phyloP scores from a whole-genome alignment of 2,888 invertebrate genomes.

The Harpalus rufipes region DNA sequence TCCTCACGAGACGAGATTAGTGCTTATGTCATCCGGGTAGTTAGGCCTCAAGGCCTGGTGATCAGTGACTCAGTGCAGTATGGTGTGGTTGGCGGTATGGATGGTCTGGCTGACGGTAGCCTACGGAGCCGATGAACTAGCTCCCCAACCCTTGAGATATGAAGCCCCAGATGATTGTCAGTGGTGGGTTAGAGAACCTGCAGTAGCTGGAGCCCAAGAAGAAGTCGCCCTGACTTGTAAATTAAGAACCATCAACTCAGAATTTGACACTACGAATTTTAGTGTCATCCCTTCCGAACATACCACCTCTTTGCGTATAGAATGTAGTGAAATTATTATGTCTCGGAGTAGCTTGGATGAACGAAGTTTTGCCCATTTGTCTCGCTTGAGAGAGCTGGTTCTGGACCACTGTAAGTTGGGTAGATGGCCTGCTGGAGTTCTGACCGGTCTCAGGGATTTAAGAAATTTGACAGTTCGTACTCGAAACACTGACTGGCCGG shows the following conservation, averaged over 20 bases:
- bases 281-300: slow-evolving; percentile 91
- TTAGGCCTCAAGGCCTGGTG: slow-evolving; percentile 10
- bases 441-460: slow-evolving; percentile 89
- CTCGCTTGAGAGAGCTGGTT: slow-evolving; percentile 88
- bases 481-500: slow-evolving; percentile 91
- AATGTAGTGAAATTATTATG: slow-evolving; percentile 89
- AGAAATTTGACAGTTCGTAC: slow-evolving; percentile 91
- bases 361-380: slow-evolving; percentile 88
- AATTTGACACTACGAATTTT: slow-evolving; percentile 92
- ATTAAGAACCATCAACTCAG: slow-evolving; percentile 91
- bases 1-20: slow-evolving; percentile 68
- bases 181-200: slow-evolving; percentile 85
- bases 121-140: slow-evolving; percentile 71
- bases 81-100: slow-evolving; percentile 40
- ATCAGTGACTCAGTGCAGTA: slow-evolving; percentile 48
- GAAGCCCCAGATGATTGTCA: slow-evolving; percentile 93
- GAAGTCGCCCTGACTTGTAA: slow-evolving; percentile 89
- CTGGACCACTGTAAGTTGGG: slow-evolving; percentile 93
- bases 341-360: slow-evolving; percentile 88
- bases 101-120: slow-evolving; percentile 26
- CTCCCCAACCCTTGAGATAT: slow-evolving; percentile 80
- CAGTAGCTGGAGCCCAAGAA: slow-evolving; percentile 79
- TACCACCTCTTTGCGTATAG: slow-evolving; percentile 87
- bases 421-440: slow-evolving; percentile 88
- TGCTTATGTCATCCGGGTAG: slow-evolving; percentile 65